These are phyloP conservation scores for Osmerus eperlanus DNA, from an alignment of 2,113 vertebrate genomes.

Conservation along the genomic window DNA sequence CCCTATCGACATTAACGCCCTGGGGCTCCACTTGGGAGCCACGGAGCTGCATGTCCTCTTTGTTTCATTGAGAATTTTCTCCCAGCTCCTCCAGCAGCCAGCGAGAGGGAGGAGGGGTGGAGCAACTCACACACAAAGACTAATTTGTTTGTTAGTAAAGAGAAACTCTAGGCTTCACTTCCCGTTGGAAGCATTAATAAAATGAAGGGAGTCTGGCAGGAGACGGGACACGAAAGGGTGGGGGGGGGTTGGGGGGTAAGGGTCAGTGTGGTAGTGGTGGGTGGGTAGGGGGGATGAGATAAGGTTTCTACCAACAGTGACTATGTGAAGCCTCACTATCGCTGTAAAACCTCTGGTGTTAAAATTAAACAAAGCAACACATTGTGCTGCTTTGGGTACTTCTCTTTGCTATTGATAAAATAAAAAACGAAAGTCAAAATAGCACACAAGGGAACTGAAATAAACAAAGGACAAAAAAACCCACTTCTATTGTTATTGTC, in stretches of 20 bases:
- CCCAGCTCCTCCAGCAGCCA: conserved; percentile 61
- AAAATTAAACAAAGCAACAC: conserved; percentile 23
- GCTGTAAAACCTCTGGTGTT: conserved; percentile 28
- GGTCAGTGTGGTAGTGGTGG: conserved; percentile 10
- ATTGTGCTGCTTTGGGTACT: conserved; percentile 6
- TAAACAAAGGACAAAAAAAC: conserved; percentile 24
- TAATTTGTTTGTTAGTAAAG: conserved; percentile 80
- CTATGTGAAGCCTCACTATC: conserved; percentile 26
- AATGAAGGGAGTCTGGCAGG: conserved; percentile 59
- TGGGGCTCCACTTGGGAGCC: conserved; percentile 61
- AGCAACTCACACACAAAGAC: conserved; percentile 72
- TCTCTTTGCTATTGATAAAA: conserved; percentile 2
- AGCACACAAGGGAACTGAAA: conserved; percentile 20
- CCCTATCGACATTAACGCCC: conserved; percentile 67
- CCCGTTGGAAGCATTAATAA: conserved; percentile 73
- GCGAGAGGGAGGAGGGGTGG: conserved; percentile 59
- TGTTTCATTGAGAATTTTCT: conserved; percentile 75
- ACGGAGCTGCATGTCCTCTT: conserved; percentile 71
- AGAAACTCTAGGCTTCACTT: conserved; percentile 71
- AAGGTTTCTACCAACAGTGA: conserved; percentile 43
- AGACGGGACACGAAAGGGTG: conserved; percentile 21
- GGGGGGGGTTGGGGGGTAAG: conserved; percentile 6
- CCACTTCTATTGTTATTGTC: conserved; percentile 28
- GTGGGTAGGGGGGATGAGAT: conserved; percentile 21
- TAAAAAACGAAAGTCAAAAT: not conserved